Percentiles rank a stretch among this genome's conserved stretches.
These are phyloP conservation scores for Phymatocera aterrima DNA, from an alignment of 2,888 invertebrate genomes.

Conservation along the genomic window DNA sequence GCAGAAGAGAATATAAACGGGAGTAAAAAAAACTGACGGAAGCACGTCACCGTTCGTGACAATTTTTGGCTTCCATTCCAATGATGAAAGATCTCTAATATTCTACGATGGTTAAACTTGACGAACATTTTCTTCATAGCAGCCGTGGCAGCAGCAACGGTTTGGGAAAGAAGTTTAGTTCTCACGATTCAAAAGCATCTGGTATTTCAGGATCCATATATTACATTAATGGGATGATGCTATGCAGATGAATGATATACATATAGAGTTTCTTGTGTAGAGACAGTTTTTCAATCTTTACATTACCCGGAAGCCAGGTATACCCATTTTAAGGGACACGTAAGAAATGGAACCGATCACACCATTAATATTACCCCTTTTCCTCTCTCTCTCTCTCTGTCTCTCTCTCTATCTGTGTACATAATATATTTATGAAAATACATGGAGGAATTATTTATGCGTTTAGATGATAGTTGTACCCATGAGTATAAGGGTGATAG, in stretches of 20 bases:
- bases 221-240: constrained; percentile 10
- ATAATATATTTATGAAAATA: not conserved
- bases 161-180: not conserved
- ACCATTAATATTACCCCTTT: constrained; percentile 11
- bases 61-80: too few species aligned
- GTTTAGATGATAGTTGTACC: too few species aligned
- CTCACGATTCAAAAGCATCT: not conserved
- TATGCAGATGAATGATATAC: not conserved
- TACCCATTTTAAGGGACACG: not conserved
- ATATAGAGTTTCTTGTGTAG: not conserved
- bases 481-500: too few species aligned
- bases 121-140: not conserved
- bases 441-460: not conserved
- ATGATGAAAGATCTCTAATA: too few species aligned
- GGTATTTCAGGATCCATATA: not conserved
- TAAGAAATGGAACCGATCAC: not conserved
- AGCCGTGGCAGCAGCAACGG: too few species aligned
- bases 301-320: not conserved
- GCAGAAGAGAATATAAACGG: too few species aligned
- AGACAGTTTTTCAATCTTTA: not conserved
- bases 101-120: too few species aligned
- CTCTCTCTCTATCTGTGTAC: not conserved
- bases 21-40: too few species aligned
- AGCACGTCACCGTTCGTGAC: too few species aligned
- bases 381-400: not conserved